Conservation (phyloP, 2,113 vertebrate genomes). For the Xyliphius kryptos region DNA sequence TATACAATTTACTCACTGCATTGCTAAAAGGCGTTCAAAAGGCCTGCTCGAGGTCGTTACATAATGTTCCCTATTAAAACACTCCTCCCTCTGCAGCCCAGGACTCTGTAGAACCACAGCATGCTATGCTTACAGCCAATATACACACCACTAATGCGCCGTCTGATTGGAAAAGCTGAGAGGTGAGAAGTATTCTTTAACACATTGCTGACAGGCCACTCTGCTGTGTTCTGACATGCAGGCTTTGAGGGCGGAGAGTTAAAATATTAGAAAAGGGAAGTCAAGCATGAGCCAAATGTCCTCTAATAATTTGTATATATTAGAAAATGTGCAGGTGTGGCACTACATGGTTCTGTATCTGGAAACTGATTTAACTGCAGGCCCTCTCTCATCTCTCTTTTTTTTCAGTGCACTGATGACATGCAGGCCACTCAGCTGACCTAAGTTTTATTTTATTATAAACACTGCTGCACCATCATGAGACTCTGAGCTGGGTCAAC, state of each 20-base stretch:
- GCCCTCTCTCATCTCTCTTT: constrained; percentile 39
- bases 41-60: constrained; percentile 58
- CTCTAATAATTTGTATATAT: constrained; percentile 8
- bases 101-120: constrained; percentile 45
- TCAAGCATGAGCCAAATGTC: background rate
- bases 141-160: constrained; percentile 57
- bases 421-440: constrained; percentile 30
- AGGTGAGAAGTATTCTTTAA: constrained; percentile 50
- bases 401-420: constrained; percentile 44
- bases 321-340: constrained; percentile 13
- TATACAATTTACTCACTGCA: constrained; percentile 52
- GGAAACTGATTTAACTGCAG: constrained; percentile 52
- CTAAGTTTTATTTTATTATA: constrained; percentile 44
- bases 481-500: constrained; percentile 42
- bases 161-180: constrained; percentile 55
- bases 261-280: constrained; percentile 8
- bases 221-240: constrained; percentile 33
- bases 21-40: constrained; percentile 44
- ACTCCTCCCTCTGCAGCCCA: constrained; percentile 31
- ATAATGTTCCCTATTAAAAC: constrained; percentile 51
- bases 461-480: constrained; percentile 40
- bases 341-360: constrained; percentile 36
- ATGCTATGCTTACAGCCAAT: constrained; percentile 48
- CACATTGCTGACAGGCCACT: constrained; percentile 53
- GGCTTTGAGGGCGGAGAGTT: background rate